Percentiles rank a stretch among this genome's conserved stretches.
Evolutionary conservation across 2,888 invertebrate genomes (phyloP).

Genomic region (Amblyteles armatorius): DNA sequence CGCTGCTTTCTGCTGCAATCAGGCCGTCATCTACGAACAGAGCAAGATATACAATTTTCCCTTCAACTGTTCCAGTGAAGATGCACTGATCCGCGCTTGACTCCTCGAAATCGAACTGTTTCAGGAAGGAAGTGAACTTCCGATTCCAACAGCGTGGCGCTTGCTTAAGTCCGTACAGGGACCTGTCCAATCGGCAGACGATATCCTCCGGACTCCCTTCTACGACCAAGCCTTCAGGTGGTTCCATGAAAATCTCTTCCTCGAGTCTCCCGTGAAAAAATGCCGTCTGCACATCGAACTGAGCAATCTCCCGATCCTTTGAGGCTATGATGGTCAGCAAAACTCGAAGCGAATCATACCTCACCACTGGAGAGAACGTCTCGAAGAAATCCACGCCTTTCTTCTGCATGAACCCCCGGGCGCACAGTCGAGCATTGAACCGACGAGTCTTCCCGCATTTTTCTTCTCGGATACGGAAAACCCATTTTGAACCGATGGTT

Average conservation of each 20-base stretch:
- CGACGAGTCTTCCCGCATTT: not conserved
- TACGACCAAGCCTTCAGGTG: not conserved
- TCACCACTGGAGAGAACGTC: not conserved
- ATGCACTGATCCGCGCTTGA: conserved; percentile 16
- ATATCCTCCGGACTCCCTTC: not conserved
- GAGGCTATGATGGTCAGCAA: not conserved
- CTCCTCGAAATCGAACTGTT: not conserved
- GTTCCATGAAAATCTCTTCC: not conserved
- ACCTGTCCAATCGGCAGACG: not conserved
- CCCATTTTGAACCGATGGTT: conserved; percentile 68
- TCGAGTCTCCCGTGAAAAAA: not conserved
- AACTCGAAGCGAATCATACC: not conserved
- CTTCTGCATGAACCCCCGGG: not conserved
- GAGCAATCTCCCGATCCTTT: not conserved
- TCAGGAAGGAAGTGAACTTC: not conserved
- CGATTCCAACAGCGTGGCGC: conserved; percentile 22
- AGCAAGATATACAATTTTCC: not conserved
- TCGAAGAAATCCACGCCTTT: not conserved
- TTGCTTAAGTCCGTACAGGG: conserved; percentile 20
- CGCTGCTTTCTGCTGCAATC: not conserved
- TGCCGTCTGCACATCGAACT: not conserved
- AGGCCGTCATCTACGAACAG: conserved; percentile 41
- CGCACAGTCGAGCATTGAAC: not conserved
- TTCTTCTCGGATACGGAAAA: conserved; percentile 50
- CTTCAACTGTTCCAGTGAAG: not conserved